phyloP scores from a whole-genome alignment of 2,113 vertebrate genomes.

The Dicaeum eximium region DNA sequence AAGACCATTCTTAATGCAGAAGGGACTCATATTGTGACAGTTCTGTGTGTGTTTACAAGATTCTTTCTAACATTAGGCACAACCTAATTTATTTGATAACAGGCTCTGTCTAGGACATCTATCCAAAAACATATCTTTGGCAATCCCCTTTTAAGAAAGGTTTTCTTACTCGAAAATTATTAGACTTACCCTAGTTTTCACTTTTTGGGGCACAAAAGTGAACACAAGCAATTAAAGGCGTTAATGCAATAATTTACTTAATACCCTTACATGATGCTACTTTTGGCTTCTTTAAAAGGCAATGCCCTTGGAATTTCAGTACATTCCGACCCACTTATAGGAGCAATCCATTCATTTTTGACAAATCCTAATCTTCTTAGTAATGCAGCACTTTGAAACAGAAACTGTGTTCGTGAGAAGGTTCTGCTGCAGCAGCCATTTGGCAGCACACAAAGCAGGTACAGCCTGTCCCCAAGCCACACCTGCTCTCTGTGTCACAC shows the following conservation, averaged over 20 bases:
- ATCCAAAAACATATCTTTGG: background rate
- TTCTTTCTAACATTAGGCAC: background rate
- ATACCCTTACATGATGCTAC: background rate
- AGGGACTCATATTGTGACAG: background rate
- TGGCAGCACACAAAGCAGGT: accelerated
- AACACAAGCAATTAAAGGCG: background rate
- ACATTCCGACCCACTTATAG: conserved; percentile 62
- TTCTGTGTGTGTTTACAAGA: background rate
- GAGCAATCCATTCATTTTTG: conserved; percentile 38
- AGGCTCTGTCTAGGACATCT: background rate
- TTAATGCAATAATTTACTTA: background rate
- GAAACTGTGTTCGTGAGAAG: background rate
- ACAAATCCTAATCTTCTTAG: conserved; percentile 43
- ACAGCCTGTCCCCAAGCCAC: background rate
- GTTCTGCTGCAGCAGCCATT: background rate
- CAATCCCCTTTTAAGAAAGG: background rate
- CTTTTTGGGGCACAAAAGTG: background rate
- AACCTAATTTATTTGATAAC: background rate
- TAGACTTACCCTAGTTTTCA: background rate
- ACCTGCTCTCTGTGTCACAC: background rate
- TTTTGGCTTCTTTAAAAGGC: conserved; percentile 50
- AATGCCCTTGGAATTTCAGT: conserved; percentile 43
- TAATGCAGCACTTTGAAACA: conserved; percentile 32
- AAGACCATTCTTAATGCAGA: background rate
- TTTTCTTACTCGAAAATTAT: background rate